A percentile compares a stretch with the other conserved stretches of the same genome.
phyloP scores from a whole-genome alignment of 2,113 vertebrate genomes.

The Leptosomus discolor region DNA sequence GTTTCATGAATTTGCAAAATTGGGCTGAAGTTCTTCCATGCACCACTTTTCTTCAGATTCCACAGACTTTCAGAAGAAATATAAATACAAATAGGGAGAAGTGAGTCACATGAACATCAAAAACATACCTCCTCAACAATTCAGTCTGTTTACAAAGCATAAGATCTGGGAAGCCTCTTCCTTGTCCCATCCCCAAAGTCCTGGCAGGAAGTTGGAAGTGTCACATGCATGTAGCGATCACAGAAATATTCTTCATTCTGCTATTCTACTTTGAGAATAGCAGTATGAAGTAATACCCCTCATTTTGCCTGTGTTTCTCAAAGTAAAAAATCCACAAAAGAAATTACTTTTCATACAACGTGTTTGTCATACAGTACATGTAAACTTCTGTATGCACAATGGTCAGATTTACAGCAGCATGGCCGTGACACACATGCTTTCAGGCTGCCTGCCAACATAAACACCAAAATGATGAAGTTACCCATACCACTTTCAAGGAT shows the following conservation, averaged over 20 bases:
- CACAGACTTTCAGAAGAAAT: neutral
- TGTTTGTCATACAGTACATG: neutral
- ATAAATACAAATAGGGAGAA: neutral
- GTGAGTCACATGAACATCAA: neutral
- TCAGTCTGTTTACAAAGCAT: neutral
- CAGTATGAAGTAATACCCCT: neutral
- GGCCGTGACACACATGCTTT: too few species aligned
- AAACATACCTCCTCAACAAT: neutral
- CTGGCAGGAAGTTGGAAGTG: neutral
- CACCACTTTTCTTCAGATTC: neutral
- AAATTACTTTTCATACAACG: neutral
- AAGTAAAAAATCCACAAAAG: neutral
- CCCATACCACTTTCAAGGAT: neutral
- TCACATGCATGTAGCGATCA: neutral
- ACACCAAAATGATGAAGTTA: neutral
- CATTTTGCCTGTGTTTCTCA: neutral
- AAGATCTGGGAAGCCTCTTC: neutral
- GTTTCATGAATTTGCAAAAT: constrained; percentile 10
- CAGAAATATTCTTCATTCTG: neutral
- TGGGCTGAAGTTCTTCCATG: constrained; percentile 1
- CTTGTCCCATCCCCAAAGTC: neutral
- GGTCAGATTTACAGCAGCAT: neutral
- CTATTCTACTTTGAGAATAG: neutral
- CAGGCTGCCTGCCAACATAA: neutral
- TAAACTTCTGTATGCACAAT: rapidly evolving